Conservation (phyloP, 2,113 vertebrate genomes). For the Rynchops niger region DNA sequence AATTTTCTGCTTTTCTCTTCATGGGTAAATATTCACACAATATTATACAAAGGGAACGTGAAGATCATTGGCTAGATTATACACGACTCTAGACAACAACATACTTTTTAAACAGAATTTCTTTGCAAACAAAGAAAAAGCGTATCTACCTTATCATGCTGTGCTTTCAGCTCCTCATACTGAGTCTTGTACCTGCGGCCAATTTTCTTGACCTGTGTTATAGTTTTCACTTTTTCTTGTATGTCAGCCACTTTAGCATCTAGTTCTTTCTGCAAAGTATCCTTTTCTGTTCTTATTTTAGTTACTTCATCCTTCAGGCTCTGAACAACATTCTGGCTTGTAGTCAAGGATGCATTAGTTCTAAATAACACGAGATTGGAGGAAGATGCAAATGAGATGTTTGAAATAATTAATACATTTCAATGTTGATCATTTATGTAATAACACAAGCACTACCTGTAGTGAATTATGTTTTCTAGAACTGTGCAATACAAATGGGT, state of each 20-base stretch:
- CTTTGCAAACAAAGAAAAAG: background rate
- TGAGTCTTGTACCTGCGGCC: constrained; percentile 95
- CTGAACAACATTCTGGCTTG: constrained; percentile 87
- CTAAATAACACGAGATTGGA: constrained; percentile 61
- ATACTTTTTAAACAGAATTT: background rate
- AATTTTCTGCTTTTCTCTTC: background rate
- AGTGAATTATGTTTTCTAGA: background rate
- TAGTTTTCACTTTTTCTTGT: constrained; percentile 89
- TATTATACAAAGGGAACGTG: background rate
- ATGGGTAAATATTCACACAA: background rate
- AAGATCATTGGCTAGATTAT: background rate
- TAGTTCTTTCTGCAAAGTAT: constrained; percentile 83
- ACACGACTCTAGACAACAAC: background rate
- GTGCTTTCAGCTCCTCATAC: constrained; percentile 93
- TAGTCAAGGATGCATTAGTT: constrained; percentile 81
- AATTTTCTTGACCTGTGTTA: constrained; percentile 97
- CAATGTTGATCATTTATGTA: background rate
- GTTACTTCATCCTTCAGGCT: constrained; percentile 82
- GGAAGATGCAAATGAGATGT: background rate
- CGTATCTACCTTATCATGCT: constrained; percentile 86
- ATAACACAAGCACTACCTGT: background rate
- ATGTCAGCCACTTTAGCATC: constrained; percentile 86
- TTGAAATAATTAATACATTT: background rate
- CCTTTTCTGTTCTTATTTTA: constrained; percentile 84
- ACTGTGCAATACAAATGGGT: background rate